Percentiles rank a stretch among this genome's conserved stretches.
phyloP scores from a whole-genome alignment of 1,140 invertebrate species.

The Drosophila pallidifrons region DNA sequence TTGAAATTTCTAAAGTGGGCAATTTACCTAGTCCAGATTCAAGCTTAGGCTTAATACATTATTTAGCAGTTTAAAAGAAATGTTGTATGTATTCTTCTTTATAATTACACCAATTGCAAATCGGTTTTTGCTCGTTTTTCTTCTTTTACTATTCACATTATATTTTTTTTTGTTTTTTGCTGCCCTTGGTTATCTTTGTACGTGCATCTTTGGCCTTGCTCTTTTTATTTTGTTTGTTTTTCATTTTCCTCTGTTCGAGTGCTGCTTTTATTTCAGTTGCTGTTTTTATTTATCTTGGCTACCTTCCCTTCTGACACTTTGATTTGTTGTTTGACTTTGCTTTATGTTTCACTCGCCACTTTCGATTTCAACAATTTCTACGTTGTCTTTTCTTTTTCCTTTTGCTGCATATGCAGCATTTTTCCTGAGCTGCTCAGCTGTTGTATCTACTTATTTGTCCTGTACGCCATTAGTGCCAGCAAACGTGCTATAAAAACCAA shows the following conservation, averaged over 20 bases:
- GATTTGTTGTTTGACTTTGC: conserved; percentile 52
- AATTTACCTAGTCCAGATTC: no score
- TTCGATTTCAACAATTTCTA: conserved; percentile 21
- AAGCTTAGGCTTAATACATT: neutral
- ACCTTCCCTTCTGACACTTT: conserved; percentile 37
- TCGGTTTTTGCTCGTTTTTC: neutral
- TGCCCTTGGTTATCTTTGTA: conserved; percentile 9
- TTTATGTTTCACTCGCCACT: conserved; percentile 42
- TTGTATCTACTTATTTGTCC: conserved; percentile 13
- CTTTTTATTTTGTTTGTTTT: conserved; percentile 29
- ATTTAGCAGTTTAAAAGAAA: neutral
- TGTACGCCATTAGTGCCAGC: conserved; percentile 15
- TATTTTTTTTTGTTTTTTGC: neutral
- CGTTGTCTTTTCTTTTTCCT: neutral
- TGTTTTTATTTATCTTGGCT: conserved; percentile 48
- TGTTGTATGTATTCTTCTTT: neutral
- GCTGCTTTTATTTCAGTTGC: conserved; percentile 31
- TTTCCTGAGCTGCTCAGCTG: conserved; percentile 6
- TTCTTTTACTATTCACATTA: neutral
- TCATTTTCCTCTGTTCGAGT: conserved; percentile 9
- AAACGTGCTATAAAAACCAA: conserved; percentile 61
- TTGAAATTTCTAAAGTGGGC: no score
- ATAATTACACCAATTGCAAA: neutral
- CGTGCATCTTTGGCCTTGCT: neutral
- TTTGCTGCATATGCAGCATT: conserved; percentile 3